These are phyloP conservation scores for Tadarida brasiliensis DNA, from an alignment of 2,797 vertebrate genomes.

Conservation along the genomic window DNA sequence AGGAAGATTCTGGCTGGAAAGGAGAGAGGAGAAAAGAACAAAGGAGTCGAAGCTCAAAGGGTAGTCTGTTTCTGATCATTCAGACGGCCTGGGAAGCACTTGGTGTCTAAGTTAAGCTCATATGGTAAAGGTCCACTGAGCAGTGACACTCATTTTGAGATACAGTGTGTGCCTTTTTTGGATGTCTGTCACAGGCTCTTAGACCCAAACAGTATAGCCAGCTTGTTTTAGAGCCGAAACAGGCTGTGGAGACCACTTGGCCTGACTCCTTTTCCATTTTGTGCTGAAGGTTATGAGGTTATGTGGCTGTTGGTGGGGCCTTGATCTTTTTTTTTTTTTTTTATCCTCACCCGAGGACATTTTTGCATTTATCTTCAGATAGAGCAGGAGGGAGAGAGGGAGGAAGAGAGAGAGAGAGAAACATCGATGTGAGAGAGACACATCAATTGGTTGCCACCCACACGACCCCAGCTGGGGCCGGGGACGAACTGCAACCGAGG, in stretches of 20 bases:
- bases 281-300: not conserved
- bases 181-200: not conserved
- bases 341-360: too few species aligned
- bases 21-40: too few species aligned
- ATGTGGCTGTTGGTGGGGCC: not conserved
- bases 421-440: too few species aligned
- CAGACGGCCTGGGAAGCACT: not conserved
- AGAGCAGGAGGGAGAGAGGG: too few species aligned
- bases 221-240: not conserved
- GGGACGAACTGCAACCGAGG: too few species aligned
- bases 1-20: not conserved
- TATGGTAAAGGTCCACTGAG: not conserved
- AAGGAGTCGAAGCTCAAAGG: not conserved
- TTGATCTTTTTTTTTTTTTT: too few species aligned
- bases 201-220: not conserved
- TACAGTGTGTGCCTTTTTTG: rapidly evolving
- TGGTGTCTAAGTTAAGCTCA: not conserved
- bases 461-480: too few species aligned
- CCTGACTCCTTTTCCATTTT: not conserved
- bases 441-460: too few species aligned
- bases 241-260: not conserved
- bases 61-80: not conserved
- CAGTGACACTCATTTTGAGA: too few species aligned
- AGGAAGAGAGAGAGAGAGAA: too few species aligned
- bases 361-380: too few species aligned